Evolutionary conservation across 2,888 invertebrate genomes (phyloP), one percentile per base, ranked within the genome.

Genomic region (Archips xylosteana): DNA sequence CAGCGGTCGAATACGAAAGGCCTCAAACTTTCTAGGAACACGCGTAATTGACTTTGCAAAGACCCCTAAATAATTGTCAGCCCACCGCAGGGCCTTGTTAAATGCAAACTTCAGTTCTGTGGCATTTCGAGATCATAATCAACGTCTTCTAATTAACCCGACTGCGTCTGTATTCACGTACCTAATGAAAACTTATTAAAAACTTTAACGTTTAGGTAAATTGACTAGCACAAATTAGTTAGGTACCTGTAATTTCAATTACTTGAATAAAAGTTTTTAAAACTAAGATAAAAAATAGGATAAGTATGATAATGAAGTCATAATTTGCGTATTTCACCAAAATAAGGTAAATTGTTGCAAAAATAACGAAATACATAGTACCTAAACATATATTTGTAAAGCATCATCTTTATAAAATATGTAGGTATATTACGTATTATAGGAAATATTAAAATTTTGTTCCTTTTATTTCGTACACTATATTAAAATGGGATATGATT

Each of bases 101-200:
- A 62, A 63, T 6, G 12, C 32, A 6, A 47, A 34, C 63, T 13
- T 63, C 13, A 12, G 39, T 9, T 15, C 47, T 45, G 63, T 23
- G 13, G 36, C 32, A 32, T 32, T 49, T 47, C 13, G 63, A 63
- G 45, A 32, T 47, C 63, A 34, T 63, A 63, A 47, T 32, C 32
- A 63, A 45, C 13, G 13, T 63, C 32, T 13, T 12, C 32, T 32
- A 47, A 63, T 60, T 32, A 63, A 63, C 47, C 8, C 45, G 13
- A 42, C 12, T 62, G 57, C 8, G 15, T 6, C 10, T 12, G 32
- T 47, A 63, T 23, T 47, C 47, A 36, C 36, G 45, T 47, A n/a
- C n/a, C n/a, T n/a, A 23, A 63, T 47, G 32, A 45, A 47, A 47
- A 63, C 47, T 63, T 34, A 63, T 47, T 63, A 8, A 34, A 32